Conservation (phyloP, 2,888 invertebrate genomes). For the Meta bourneti region DNA sequence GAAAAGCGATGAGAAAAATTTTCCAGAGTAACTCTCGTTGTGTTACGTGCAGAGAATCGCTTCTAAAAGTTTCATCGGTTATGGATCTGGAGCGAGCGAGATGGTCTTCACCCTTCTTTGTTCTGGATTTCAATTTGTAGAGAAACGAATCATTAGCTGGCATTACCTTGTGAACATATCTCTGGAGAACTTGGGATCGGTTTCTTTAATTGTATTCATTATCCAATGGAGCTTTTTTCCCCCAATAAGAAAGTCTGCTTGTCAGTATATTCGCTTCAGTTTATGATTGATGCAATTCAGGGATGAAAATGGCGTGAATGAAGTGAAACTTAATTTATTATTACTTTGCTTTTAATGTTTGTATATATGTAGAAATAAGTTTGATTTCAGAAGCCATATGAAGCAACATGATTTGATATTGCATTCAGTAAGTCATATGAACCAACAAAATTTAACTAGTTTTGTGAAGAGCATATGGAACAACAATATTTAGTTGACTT, state of each 20-base stretch:
- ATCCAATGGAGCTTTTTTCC: constrained; percentile 41
- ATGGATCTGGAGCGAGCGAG: background rate
- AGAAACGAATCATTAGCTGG: constrained; percentile 36
- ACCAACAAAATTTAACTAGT: no score
- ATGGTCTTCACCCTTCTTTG: background rate
- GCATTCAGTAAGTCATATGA: no score
- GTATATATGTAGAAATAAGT: no score
- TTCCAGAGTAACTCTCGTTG: background rate
- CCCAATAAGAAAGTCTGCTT: background rate
- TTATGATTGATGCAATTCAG: constrained; percentile 3
- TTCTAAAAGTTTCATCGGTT: background rate
- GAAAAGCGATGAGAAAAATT: constrained; percentile 2
- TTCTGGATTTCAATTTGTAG: constrained; percentile 57
- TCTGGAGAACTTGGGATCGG: constrained; percentile 40
- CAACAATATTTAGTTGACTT: no score
- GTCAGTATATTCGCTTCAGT: background rate
- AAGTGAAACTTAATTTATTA: no score
- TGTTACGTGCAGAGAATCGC: background rate
- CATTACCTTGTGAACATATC: constrained; percentile 70
- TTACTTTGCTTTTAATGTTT: no score
- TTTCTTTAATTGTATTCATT: constrained; percentile 9
- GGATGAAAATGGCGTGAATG: constrained; percentile 6
- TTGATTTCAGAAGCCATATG: no score
- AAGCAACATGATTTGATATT: no score
- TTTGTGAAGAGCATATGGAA: no score